These are phyloP conservation scores for Megastigmus dorsalis DNA, from an alignment of 2,888 invertebrate species.

Conservation along the genomic window DNA sequence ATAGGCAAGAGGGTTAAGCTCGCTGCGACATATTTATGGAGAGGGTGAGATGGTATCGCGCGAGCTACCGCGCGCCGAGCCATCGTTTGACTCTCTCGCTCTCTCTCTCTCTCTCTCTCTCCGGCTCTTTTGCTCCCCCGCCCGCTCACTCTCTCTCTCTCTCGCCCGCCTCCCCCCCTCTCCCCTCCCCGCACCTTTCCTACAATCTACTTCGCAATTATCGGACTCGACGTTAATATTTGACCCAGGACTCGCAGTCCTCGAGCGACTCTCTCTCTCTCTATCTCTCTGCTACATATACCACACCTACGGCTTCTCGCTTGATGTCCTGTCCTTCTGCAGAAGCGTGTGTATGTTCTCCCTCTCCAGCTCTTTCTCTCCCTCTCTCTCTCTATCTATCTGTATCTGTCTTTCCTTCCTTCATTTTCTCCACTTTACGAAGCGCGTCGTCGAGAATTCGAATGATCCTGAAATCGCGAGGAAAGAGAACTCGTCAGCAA, in stretches of 20 bases:
- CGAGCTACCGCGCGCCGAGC: constrained; percentile 41
- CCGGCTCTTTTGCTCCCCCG: not conserved
- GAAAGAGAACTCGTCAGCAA: constrained; percentile 45
- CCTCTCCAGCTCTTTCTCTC: not conserved
- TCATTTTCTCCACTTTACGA: constrained; percentile 21
- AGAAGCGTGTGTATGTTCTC: not conserved
- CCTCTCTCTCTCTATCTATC: not conserved
- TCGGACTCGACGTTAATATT: constrained; percentile 74
- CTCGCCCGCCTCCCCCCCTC: not conserved
- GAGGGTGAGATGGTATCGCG: constrained; percentile 74
- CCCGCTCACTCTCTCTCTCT: not conserved
- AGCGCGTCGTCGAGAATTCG: constrained; percentile 39
- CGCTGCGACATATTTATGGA: constrained; percentile 75
- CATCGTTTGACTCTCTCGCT: constrained; percentile 44
- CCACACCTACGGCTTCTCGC: constrained; percentile 37
- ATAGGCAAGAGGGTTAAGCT: constrained; percentile 75
- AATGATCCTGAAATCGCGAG: constrained; percentile 41
- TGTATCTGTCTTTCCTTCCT: not conserved
- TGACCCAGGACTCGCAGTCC: constrained; percentile 63
- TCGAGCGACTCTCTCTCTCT: constrained; percentile 42
- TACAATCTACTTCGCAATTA: constrained; percentile 71
- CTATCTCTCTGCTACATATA: not conserved
- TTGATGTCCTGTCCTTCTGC: constrained; percentile 21
- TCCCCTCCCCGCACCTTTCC: constrained; percentile 1
- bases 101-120: constrained; percentile 16